phyloP scores from a whole-genome alignment of 2,888 invertebrate genomes.

The Glaucopsyche alexis region DNA sequence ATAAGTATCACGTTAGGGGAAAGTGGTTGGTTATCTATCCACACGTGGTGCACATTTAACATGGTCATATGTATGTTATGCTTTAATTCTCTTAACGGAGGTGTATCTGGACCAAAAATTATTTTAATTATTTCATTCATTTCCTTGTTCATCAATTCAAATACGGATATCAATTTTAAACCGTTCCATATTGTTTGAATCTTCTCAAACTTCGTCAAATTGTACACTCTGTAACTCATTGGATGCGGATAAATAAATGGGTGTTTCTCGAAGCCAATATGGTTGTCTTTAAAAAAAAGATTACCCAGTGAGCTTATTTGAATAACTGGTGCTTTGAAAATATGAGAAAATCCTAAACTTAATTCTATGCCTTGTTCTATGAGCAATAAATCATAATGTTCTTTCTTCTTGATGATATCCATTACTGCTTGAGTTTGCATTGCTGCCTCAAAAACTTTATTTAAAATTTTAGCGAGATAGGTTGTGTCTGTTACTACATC shows the following conservation, averaged over 20 bases:
- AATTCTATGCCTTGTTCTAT: constrained; percentile 47
- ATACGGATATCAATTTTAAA: not conserved
- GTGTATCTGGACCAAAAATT: constrained; percentile 10
- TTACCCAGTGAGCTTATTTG: constrained; percentile 50
- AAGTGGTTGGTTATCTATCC: constrained; percentile 52
- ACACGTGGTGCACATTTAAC: constrained; percentile 55
- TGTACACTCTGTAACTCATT: constrained; percentile 39
- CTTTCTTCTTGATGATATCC: constrained; percentile 37
- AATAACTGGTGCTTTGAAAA: constrained; percentile 54
- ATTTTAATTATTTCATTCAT: not conserved
- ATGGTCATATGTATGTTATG: constrained; percentile 48
- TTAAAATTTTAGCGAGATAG: not conserved
- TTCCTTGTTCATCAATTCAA: not conserved
- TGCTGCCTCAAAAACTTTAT: constrained; percentile 37
- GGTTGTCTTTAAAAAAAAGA: constrained; percentile 39
- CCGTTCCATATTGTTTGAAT: constrained; percentile 26
- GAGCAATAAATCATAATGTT: constrained; percentile 50
- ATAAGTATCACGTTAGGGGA: constrained; percentile 57
- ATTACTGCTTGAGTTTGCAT: constrained; percentile 37
- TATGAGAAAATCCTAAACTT: constrained; percentile 46
- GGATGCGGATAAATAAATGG: constrained; percentile 41
- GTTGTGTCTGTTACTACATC: not conserved
- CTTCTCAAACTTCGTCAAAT: constrained; percentile 48
- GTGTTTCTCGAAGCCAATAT: constrained; percentile 43
- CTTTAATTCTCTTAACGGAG: constrained; percentile 37